A percentile compares a stretch with the other conserved stretches of the same genome.
Conservation (phyloP, 2,797 vertebrate genomes). For the Oceanodroma leucorhoa region DNA sequence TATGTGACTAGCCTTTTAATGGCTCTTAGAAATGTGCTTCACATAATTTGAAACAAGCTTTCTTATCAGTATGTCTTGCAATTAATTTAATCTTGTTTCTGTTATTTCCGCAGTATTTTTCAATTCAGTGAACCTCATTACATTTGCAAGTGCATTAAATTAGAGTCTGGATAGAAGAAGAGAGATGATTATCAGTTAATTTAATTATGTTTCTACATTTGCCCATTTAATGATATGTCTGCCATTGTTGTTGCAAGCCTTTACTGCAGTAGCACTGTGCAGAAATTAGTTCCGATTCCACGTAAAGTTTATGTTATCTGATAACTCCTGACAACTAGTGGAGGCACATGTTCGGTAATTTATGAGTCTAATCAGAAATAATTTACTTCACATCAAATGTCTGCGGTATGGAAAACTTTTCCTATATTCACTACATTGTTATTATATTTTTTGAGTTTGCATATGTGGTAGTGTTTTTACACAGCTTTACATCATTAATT, state of each 20-base stretch:
- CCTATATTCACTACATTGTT: neutral
- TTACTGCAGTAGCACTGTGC: slow-evolving; percentile 42
- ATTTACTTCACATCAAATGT: slow-evolving; percentile 54
- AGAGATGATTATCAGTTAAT: slow-evolving; percentile 81
- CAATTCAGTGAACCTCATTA: slow-evolving; percentile 77
- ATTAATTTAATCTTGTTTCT: slow-evolving; percentile 84
- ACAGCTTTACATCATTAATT: neutral
- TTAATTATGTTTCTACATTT: slow-evolving; percentile 80
- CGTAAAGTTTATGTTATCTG: slow-evolving; percentile 71
- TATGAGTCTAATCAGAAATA: slow-evolving; percentile 62
- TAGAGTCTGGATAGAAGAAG: slow-evolving; percentile 74
- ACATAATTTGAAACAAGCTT: slow-evolving; percentile 55
- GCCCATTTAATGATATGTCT: slow-evolving; percentile 73
- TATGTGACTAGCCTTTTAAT: slow-evolving; percentile 30
- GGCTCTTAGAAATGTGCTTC: slow-evolving; percentile 46
- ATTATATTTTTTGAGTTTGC: neutral
- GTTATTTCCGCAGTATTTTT: slow-evolving; percentile 78
- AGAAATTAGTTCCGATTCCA: slow-evolving; percentile 61
- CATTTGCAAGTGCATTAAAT: slow-evolving; percentile 78
- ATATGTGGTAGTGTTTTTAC: neutral
- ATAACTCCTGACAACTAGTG: slow-evolving; percentile 53
- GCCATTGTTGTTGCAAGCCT: slow-evolving; percentile 68
- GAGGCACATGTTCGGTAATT: slow-evolving; percentile 42
- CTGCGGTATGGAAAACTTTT: neutral
- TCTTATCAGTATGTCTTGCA: slow-evolving; percentile 78